Conservation (phyloP, 2,797 vertebrate genomes). For the Craterocephalus amniculus region DNA sequence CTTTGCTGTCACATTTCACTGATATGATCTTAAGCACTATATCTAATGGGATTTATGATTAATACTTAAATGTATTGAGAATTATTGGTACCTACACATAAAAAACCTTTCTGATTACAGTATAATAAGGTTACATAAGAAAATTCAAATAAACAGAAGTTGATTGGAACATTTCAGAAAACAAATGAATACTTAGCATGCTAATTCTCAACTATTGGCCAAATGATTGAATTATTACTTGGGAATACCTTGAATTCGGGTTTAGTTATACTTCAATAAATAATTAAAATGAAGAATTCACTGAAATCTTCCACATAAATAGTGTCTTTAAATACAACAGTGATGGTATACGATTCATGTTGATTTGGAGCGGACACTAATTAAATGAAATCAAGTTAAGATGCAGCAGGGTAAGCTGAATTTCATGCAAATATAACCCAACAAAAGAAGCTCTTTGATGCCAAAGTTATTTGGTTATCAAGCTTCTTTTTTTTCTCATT, state of each 20-base stretch:
- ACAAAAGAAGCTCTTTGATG: constrained; percentile 37
- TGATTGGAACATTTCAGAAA: constrained; percentile 43
- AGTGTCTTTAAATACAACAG: constrained; percentile 71
- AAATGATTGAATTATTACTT: constrained; percentile 59
- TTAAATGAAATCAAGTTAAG: constrained; percentile 56
- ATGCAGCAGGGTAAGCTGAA: constrained; percentile 49
- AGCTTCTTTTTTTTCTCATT: constrained; percentile 35
- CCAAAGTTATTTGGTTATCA: constrained; percentile 13
- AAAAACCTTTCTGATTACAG: constrained; percentile 31
- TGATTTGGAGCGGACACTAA: constrained; percentile 70
- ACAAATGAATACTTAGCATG: constrained; percentile 34
- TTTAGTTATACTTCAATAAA: constrained; percentile 75
- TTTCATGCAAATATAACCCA: constrained; percentile 53
- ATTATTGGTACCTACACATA: constrained; percentile 22
- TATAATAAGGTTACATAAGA: constrained; percentile 32
- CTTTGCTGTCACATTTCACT: constrained; percentile 23
- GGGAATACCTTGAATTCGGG: constrained; percentile 45
- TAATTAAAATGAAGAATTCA: constrained; percentile 73
- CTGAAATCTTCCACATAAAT: constrained; percentile 77
- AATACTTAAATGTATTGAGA: constrained; percentile 25
- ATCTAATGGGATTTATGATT: constrained; percentile 52
- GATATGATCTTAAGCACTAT: constrained; percentile 17
- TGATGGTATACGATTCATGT: constrained; percentile 57
- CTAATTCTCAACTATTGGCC: constrained; percentile 45
- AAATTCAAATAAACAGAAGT: constrained; percentile 28